Percentiles rank a stretch among this genome's conserved stretches.
Conservation (phyloP, 2,113 vertebrate genomes). For the Recurvirostra avosetta region DNA sequence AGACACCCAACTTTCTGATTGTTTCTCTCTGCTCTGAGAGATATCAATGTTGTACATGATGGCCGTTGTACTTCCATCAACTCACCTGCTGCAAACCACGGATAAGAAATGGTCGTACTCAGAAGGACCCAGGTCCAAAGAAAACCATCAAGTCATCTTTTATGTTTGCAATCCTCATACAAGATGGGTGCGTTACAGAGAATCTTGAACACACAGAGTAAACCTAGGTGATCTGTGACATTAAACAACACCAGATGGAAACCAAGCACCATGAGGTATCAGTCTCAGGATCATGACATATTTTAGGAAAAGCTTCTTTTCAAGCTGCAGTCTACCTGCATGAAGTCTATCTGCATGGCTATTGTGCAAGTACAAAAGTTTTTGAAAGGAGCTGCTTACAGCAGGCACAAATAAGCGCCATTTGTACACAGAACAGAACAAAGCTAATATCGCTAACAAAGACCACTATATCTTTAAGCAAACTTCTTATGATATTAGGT, state of each 20-base stretch:
- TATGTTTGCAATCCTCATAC: background rate
- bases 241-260: background rate
- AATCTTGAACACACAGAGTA: background rate
- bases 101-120: background rate
- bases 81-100: background rate
- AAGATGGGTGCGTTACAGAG: background rate
- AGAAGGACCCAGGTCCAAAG: background rate
- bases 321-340: background rate
- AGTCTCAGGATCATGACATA: background rate
- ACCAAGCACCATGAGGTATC: background rate
- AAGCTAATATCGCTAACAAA: background rate
- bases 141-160: background rate
- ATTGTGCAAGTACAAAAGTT: background rate
- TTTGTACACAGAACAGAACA: background rate
- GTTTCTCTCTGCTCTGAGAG: background rate
- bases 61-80: background rate
- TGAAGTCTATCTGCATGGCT: rapidly evolving
- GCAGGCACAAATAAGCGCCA: background rate
- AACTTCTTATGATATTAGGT: background rate
- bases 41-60: background rate
- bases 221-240: background rate
- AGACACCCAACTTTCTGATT: background rate
- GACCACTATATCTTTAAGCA: background rate
- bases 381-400: background rate
- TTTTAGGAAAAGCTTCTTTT: background rate